phyloP scores from a whole-genome alignment of 1,140 invertebrate genomes.

The Drosophila sp. region DNA sequence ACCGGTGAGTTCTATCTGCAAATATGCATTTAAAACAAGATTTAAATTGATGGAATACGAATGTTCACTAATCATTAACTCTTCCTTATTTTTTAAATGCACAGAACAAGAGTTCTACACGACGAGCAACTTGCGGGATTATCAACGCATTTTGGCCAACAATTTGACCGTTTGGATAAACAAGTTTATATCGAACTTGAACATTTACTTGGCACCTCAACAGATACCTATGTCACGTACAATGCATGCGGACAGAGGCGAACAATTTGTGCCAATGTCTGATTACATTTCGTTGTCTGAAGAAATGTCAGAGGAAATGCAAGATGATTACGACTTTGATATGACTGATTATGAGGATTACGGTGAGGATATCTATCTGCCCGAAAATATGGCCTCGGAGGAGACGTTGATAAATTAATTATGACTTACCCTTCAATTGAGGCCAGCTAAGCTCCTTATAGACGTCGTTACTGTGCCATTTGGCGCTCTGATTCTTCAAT shows the following conservation, averaged over 20 bases:
- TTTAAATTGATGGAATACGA: background rate
- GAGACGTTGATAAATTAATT: conserved; percentile 40
- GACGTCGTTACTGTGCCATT: conserved; percentile 68
- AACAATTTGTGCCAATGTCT: conserved; percentile 68
- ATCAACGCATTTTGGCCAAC: conserved; percentile 74
- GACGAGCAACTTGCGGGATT: conserved; percentile 74
- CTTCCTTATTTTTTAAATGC: background rate
- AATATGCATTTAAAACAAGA: background rate
- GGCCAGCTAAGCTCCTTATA: conserved; percentile 70
- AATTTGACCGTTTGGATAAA: conserved; percentile 83
- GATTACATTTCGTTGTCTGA: conserved; percentile 73
- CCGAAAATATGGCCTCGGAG: conserved; percentile 34
- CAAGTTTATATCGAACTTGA: conserved; percentile 81
- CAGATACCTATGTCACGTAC: conserved; percentile 43
- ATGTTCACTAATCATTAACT: background rate
- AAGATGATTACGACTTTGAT: conserved; percentile 28
- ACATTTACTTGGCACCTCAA: conserved; percentile 72
- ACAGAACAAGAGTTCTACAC: conserved; percentile 79
- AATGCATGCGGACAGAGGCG: conserved; percentile 53
- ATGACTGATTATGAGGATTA: conserved; percentile 35
- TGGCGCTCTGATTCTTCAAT: conserved; percentile 79
- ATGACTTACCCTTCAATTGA: conserved; percentile 78
- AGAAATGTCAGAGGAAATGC: conserved; percentile 47
- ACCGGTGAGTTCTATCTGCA: conserved; percentile 51
- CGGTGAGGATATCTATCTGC: conserved; percentile 23